Evolutionary conservation across 2,113 vertebrate genomes (phyloP), one percentile per base, ranked within the genome.

Genomic region (Neodontobutis hainanensis): DNA sequence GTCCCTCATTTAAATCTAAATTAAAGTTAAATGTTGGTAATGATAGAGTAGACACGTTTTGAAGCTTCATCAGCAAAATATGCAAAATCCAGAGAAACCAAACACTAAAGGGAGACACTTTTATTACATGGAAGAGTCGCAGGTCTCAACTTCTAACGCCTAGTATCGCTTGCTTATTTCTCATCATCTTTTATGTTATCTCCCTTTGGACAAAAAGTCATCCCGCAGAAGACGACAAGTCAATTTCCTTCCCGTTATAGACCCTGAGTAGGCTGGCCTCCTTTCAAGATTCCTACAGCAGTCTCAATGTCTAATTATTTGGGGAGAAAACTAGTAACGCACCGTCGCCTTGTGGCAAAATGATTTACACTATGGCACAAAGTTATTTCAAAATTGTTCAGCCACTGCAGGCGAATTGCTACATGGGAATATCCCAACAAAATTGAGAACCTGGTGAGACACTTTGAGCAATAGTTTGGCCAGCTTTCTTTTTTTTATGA

Each of bases 241-340:
- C 1, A 19, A 69, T 78, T 69, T 72, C 59, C 73, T 76, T 72
- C 62, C 57, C 16, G 10, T 71, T 71, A 44, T 12, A 72, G 52
- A 80, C 81, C 71, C 80, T 78, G 80, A 86, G 84, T 85, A 77
- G 6, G 14, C 79, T 46, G 46, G 72, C 65, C 38, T 74, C 38
- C 43, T 56, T 77, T 70, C 57, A 75, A 42, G 62, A 68, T 59
- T 79, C 58, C 65, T 49, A 47, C 48, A 61, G 59, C 49, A 35
- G 43, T 1, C 19, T 1, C 8, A 0, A 11, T 50, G 14, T 63
- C 19, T 1, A 32, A 46, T 45, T 6, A 42, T 58, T 44, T 55
- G 59, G 44, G 58, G 49, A 69, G 58, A 72, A 50, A 70, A 69
- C 6, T 3, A 40, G 74, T 43, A 36, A 14, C 4, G 48, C 11